These are phyloP conservation scores for Potamilus streckersoni DNA, from an alignment of 1,140 invertebrate species.

Conservation along the genomic window DNA sequence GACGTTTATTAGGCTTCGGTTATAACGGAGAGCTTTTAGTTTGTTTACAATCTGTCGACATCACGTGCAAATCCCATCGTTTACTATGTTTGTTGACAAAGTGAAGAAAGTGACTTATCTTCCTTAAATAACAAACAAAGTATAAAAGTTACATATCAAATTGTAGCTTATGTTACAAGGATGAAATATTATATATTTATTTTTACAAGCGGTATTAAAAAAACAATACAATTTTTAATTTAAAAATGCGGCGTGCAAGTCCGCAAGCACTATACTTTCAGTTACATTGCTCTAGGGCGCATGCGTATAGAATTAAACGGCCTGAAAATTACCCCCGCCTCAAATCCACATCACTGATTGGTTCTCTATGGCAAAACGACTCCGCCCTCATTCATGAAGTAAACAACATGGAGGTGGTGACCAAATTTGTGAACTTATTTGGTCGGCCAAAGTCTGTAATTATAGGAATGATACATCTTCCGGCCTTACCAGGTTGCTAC, in stretches of 20 bases:
- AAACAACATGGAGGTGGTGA: conserved; percentile 29
- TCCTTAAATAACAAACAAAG: too few species aligned
- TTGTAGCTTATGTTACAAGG: too few species aligned
- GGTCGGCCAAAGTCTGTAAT: conserved; percentile 61
- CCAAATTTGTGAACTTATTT: conserved; percentile 40
- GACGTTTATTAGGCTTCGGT: not conserved
- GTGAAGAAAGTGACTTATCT: too few species aligned
- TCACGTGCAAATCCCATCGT: conserved; percentile 3
- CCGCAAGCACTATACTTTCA: too few species aligned
- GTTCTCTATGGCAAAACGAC: not conserved
- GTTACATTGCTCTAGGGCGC: too few species aligned
- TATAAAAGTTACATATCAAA: too few species aligned
- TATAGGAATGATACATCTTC: conserved; percentile 83
- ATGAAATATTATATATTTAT: too few species aligned
- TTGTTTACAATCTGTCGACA: conserved; percentile 7
- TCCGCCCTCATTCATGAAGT: conserved; percentile 9
- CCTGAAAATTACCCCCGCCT: not conserved
- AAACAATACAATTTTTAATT: too few species aligned
- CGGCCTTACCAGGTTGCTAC: conserved; percentile 75
- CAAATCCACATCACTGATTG: conserved; percentile 20
- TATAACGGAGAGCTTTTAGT: not conserved
- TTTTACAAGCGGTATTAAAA: too few species aligned
- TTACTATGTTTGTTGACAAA: too few species aligned
- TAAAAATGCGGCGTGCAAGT: too few species aligned
- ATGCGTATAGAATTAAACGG: too few species aligned